phyloP scores from a whole-genome alignment of 2,888 invertebrate genomes.

The Anagyrus pseudococci region DNA sequence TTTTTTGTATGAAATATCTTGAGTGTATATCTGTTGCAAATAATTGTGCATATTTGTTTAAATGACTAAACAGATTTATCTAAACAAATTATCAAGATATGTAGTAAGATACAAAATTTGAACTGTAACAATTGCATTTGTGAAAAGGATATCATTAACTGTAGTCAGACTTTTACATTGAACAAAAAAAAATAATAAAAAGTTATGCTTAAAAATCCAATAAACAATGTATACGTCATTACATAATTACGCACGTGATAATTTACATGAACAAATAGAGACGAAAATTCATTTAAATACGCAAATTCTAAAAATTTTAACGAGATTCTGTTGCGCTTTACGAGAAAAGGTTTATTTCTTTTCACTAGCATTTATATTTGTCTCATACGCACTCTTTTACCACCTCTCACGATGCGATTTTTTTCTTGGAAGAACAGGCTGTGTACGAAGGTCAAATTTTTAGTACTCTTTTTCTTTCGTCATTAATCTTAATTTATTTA shows the following conservation, averaged over 20 bases:
- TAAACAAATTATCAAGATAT: too few species aligned
- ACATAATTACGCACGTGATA: slow-evolving; percentile 12
- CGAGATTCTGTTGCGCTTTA: slow-evolving; percentile 31
- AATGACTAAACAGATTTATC: too few species aligned
- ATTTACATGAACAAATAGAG: slow-evolving; percentile 17
- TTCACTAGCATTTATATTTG: slow-evolving; percentile 3
- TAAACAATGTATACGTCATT: not conserved
- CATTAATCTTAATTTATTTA: not conserved
- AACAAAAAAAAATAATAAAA: slow-evolving; percentile 6
- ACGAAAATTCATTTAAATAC: slow-evolving; percentile 16
- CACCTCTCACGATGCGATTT: slow-evolving; percentile 5
- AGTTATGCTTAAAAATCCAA: not conserved
- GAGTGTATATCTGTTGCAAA: too few species aligned
- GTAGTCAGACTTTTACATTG: slow-evolving; percentile 30
- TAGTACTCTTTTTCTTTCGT: slow-evolving; percentile 15
- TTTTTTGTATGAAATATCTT: too few species aligned
- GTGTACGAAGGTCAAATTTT: slow-evolving; percentile 33
- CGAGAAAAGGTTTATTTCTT: not conserved
- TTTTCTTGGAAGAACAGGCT: slow-evolving; percentile 38
- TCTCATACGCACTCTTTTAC: slow-evolving; percentile 1
- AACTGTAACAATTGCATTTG: not conserved
- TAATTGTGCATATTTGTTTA: too few species aligned
- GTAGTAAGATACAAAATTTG: too few species aligned
- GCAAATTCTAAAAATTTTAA: slow-evolving; percentile 29
- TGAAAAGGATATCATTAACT: slow-evolving; percentile 6